A percentile compares a stretch with the other conserved stretches of the same genome.
These are phyloP conservation scores for Psilanteris sp. DNA, from an alignment of 1,140 invertebrate genomes.

Conservation along the genomic window DNA sequence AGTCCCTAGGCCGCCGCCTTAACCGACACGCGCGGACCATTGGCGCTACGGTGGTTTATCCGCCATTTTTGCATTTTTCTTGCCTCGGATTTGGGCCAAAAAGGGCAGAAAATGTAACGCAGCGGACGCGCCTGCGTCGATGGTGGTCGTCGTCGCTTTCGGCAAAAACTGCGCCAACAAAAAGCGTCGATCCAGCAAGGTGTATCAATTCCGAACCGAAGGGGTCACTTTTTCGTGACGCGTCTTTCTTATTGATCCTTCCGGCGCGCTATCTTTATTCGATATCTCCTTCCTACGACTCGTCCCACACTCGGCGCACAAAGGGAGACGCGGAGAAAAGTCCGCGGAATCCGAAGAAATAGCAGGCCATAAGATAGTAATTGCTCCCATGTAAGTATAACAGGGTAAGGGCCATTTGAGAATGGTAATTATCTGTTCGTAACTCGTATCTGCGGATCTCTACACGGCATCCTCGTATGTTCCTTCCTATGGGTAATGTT, in stretches of 20 bases:
- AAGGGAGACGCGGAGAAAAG: slow-evolving; percentile 46
- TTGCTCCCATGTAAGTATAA: slow-evolving; percentile 66
- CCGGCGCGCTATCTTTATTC: slow-evolving; percentile 25
- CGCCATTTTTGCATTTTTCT: too few relatives aligned
- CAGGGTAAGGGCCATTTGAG: slow-evolving; percentile 64
- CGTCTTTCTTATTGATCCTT: slow-evolving; percentile 5
- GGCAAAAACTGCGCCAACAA: not conserved
- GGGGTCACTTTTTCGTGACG: slow-evolving; percentile 23
- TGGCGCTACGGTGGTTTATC: too few relatives aligned
- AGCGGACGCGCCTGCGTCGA: not conserved
- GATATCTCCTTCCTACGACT: slow-evolving; percentile 8
- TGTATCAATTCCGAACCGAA: slow-evolving; percentile 28
- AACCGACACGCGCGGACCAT: too few relatives aligned
- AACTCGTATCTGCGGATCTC: slow-evolving; percentile 63
- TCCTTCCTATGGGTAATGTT: slow-evolving; percentile 60
- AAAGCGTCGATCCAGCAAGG: slow-evolving; percentile 15
- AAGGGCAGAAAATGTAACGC: too few relatives aligned
- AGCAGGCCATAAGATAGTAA: slow-evolving; percentile 63
- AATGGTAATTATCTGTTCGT: slow-evolving; percentile 65
- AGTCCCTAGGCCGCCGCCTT: too few relatives aligned
- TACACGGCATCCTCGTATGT: slow-evolving; percentile 53
- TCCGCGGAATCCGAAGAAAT: slow-evolving; percentile 62
- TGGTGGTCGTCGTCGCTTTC: not conserved
- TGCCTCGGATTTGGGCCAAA: too few relatives aligned
- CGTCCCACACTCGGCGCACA: slow-evolving; percentile 17